phyloP scores from a whole-genome alignment of 92 coral and sea anemone genomes.

The Umimayanthus kanabou region DNA sequence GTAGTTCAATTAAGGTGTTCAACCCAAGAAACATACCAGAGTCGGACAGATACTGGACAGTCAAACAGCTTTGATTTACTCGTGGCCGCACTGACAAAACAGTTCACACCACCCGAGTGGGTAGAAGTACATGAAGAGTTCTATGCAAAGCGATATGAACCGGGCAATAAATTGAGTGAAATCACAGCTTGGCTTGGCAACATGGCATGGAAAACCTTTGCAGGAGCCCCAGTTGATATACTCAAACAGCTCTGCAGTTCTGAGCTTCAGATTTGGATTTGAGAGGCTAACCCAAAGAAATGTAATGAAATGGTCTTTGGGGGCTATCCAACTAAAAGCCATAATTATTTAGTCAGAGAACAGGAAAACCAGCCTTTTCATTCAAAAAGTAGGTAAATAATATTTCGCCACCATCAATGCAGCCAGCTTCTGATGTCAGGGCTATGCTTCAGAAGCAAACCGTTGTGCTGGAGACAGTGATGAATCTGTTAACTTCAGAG shows the following conservation, averaged over 20 bases:
- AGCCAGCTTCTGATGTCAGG: not conserved
- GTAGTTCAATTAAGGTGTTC: slow-evolving; percentile 24
- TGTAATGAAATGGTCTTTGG: slow-evolving; percentile 21
- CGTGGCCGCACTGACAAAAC: slow-evolving; percentile 12
- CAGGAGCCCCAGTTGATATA: not conserved
- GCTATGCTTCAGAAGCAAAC: slow-evolving; percentile 38
- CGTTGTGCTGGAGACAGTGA: slow-evolving; percentile 21
- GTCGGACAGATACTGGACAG: not conserved
- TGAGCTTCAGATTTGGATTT: slow-evolving; percentile 15
- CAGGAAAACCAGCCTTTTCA: not conserved
- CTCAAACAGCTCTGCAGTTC: slow-evolving; percentile 25
- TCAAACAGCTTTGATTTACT: slow-evolving; percentile 4
- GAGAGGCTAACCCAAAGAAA: slow-evolving; percentile 11
- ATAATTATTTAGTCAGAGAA: slow-evolving; percentile 32
- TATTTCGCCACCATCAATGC: not conserved
- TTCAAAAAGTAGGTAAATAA: no score
- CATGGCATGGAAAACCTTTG: not conserved
- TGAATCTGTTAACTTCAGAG: not conserved
- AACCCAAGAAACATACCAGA: slow-evolving; percentile 34
- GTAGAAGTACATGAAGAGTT: slow-evolving; percentile 37
- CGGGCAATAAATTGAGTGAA: slow-evolving; percentile 33
- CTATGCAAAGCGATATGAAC: not conserved
- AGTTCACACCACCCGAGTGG: slow-evolving; percentile 36
- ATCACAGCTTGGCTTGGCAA: slow-evolving; percentile 17
- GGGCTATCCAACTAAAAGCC: slow-evolving; percentile 35